Evolutionary conservation across 2,888 invertebrate species (phyloP), one percentile per base, ranked within the genome.

Genomic region (Allolobophora icterica): DNA sequence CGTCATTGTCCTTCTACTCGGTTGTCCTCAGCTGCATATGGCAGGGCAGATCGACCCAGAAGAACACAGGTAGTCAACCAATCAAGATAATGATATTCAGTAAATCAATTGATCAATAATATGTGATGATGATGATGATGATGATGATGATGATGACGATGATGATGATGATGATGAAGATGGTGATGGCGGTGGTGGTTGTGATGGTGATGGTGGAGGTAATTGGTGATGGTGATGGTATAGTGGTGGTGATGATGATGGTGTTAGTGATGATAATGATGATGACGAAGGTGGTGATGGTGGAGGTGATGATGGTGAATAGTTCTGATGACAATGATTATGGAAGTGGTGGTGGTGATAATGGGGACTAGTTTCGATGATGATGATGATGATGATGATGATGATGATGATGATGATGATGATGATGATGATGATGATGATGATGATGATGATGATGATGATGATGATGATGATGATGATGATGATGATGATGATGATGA

Each of bases 1-100:
- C 21, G 42, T 89, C 34, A 90, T 92, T 45, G 33, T 92, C 30
- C 45, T 92, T 83, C 35, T 92, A 35, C 84, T 92, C 42, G 84
- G 90, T 24, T 93, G 93, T 91, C 93, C 93, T 35, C 93, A 93
- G 90, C 84, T 91, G 30, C 38, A 91, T 8, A 84, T 93, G 90
- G 90, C 84, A 40, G 87, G 92, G 33, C 45, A 91, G 30, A 45
- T 40, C 45, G 83, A 92, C 24, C 90, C 40, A 84, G 33, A 33
- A 24, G 87, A 87, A 19, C 34, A 87, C 11, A 87, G 87, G 87
- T 13, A 24, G 87, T 87, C 17, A 34, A 33, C 35, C 71, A 8
- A 71, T 71, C 19, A 52, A 24, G 6, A 52, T 19, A 52, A 21
- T 15, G 6, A 17, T 33, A 11, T 21, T 84, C 21, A 84, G 1